phyloP scores from a whole-genome alignment of 2,888 invertebrate genomes.

The Scrobipalpa atriplicella region DNA sequence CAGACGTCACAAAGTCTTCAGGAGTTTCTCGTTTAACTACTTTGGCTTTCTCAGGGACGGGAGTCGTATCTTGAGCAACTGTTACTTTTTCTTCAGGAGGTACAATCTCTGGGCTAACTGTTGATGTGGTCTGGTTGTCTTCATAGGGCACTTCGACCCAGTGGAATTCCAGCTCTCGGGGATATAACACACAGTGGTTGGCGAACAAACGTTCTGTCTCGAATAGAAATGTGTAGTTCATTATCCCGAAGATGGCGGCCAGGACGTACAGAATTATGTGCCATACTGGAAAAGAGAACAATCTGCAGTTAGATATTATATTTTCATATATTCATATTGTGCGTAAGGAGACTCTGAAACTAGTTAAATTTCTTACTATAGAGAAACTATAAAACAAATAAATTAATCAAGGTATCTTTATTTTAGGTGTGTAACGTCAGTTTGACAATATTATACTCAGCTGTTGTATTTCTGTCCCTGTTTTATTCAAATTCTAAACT shows the following conservation, averaged over 20 bases:
- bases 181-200: conserved; percentile 63
- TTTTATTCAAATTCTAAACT: too few relatives aligned
- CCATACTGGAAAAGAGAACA: conserved; percentile 55
- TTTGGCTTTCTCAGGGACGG: conserved; percentile 39
- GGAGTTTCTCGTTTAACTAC: conserved; percentile 45
- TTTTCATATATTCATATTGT: not conserved
- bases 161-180: conserved; percentile 60
- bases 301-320: not conserved
- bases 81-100: conserved; percentile 17
- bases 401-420: too few relatives aligned
- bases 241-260: conserved; percentile 65
- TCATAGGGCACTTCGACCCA: conserved; percentile 46
- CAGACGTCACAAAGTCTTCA: conserved; percentile 33
- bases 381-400: too few relatives aligned
- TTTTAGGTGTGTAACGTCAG: too few relatives aligned
- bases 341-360: too few relatives aligned
- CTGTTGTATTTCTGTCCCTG: too few relatives aligned
- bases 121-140: conserved; percentile 4
- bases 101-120: not conserved
- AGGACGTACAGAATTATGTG: conserved; percentile 63
- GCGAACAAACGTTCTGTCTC: conserved; percentile 64
- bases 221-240: conserved; percentile 69
- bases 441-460: too few relatives aligned
- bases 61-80: conserved; percentile 43
- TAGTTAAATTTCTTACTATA: too few relatives aligned